Percentiles rank a stretch among this genome's conserved stretches.
These are phyloP conservation scores for Coreius guichenoti DNA, from an alignment of 2,797 vertebrate species.

Conservation along the genomic window DNA sequence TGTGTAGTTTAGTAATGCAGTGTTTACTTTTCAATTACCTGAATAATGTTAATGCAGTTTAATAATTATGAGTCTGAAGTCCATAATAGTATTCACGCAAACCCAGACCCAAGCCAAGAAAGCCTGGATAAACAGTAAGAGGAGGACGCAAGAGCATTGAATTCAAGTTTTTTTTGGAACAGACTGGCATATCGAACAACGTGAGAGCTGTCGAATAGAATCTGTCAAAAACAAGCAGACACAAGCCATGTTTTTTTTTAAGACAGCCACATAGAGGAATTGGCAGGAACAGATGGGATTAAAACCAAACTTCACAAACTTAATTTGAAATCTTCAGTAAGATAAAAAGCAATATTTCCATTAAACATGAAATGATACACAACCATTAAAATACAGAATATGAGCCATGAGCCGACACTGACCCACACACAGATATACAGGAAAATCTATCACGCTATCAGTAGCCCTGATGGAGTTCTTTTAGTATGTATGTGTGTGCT, in stretches of 20 bases:
- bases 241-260: constrained; percentile 24
- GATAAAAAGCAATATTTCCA: background rate
- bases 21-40: background rate
- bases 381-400: constrained; percentile 29
- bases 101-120: background rate
- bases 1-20: background rate
- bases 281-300: constrained; percentile 23
- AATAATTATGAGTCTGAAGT: constrained; percentile 12
- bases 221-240: constrained; percentile 39
- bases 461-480: constrained; percentile 26
- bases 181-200: constrained; percentile 12
- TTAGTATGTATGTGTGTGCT: constrained; percentile 46
- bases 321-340: constrained; percentile 1
- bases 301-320: constrained; percentile 22
- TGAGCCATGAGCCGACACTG: constrained; percentile 14
- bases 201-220: constrained; percentile 32
- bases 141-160: background rate
- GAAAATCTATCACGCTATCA: constrained; percentile 34
- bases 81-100: background rate
- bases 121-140: constrained; percentile 2
- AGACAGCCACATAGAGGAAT: constrained; percentile 9
- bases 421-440: constrained; percentile 39
- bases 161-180: constrained; percentile 21
- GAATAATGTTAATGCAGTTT: background rate
- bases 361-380: background rate